These are phyloP conservation scores for Vanessa atalanta DNA, from an alignment of 1,140 invertebrate species.

Conservation along the genomic window DNA sequence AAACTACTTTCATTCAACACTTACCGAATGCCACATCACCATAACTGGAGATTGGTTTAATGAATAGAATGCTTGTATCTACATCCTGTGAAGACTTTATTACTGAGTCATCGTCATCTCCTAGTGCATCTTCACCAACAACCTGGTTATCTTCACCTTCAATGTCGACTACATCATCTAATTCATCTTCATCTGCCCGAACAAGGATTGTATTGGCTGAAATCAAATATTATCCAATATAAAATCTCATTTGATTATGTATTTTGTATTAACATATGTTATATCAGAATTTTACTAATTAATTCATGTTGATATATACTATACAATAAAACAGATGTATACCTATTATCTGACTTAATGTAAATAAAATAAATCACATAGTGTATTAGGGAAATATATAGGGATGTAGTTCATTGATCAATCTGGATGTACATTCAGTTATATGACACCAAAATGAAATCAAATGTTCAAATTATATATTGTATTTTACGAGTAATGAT, in stretches of 20 bases:
- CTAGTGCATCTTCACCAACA: conserved; percentile 82
- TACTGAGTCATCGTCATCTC: conserved; percentile 86
- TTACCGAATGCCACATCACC: conserved; percentile 83
- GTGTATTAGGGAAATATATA: no score
- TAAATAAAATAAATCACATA: no score
- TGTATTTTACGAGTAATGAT: no score
- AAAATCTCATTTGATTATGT: conserved; percentile 4
- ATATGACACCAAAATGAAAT: no score
- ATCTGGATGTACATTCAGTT: no score
- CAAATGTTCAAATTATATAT: no score
- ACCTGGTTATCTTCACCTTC: conserved; percentile 86
- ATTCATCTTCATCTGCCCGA: conserved; percentile 87
- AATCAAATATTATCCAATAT: conserved; percentile 38
- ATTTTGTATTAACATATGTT: background rate
- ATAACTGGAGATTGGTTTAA: conserved; percentile 86
- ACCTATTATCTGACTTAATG: no score
- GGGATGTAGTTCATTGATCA: no score
- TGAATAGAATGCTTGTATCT: conserved; percentile 95
- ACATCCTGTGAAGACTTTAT: conserved; percentile 93
- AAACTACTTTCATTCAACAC: conserved; percentile 28
- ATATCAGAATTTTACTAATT: background rate
- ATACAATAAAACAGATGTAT: no score
- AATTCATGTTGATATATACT: no score
- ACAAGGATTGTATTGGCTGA: conserved; percentile 83
- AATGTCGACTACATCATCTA: conserved; percentile 89